A percentile compares a stretch with the other conserved stretches of the same genome.
phyloP scores from a whole-genome alignment of 2,888 invertebrate species.

The Pollenia angustigena region DNA sequence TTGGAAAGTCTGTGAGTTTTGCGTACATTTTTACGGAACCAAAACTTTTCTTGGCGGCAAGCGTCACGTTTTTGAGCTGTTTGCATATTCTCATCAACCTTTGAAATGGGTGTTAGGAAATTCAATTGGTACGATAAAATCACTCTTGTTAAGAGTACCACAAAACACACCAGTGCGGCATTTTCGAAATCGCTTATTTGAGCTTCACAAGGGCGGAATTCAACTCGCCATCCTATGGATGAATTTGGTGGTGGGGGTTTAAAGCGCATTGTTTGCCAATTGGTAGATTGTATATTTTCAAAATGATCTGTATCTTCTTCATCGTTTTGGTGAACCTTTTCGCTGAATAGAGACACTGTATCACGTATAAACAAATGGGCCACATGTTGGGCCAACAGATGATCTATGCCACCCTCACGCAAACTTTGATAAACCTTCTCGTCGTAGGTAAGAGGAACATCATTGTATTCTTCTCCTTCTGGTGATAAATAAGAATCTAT shows the following conservation, averaged over 20 bases:
- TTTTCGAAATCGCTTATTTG: constrained; percentile 99
- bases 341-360: constrained; percentile 96
- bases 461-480: constrained; percentile 95
- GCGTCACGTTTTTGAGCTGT: constrained; percentile 96
- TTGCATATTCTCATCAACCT: constrained; percentile 98
- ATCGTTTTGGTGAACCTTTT: constrained; percentile 97
- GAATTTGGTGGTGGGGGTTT: constrained; percentile 99
- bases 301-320: constrained; percentile 98
- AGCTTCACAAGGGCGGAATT: constrained; percentile 98
- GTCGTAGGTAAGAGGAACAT: constrained; percentile 95
- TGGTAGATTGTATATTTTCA: constrained; percentile 99
- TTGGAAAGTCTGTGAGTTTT: constrained; percentile 77
- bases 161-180: constrained; percentile 98
- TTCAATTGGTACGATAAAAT: constrained; percentile 98
- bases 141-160: constrained; percentile 97
- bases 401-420: constrained; percentile 95
- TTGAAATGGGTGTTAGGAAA: constrained; percentile 98
- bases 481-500: constrained; percentile 98
- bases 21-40: constrained; percentile 94
- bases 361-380: constrained; percentile 99
- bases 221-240: constrained; percentile 99
- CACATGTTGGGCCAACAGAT: constrained; percentile 95
- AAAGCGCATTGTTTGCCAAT: constrained; percentile 99
- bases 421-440: constrained; percentile 92
- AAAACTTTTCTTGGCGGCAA: constrained; percentile 92